Evolutionary conservation across 2,797 vertebrate genomes (phyloP), one percentile per base, ranked within the genome.

Genomic region (Onychomys arenicola): DNA sequence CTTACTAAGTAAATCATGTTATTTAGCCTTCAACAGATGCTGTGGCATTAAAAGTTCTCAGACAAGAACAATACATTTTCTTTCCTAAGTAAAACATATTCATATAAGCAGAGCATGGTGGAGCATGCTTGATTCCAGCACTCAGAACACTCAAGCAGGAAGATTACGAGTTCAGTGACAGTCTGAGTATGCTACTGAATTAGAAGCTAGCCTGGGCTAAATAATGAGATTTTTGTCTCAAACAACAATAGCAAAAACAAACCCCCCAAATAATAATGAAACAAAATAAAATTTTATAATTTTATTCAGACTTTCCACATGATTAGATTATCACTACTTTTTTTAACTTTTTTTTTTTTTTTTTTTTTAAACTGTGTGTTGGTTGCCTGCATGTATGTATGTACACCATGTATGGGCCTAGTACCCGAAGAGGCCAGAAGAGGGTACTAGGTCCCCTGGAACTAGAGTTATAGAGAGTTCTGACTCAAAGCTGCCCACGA

Each of bases 1-100:
- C 55, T 49, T 85, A 71, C 77, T 57, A 92, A 34, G 6, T 95
- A 95, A n/a, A 90, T 32, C 86, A 37, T 67, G 91, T 88, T 88
- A 46, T 90, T 93, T 61, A 93, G n/a, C 81, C 40, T 86, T 92
- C 88, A 76, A 86, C 5, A 93, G 32, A 77, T 37, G 43, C 2
- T 59, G 1, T 63, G 57, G 8, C 46, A 90, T 37, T 81, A 67
- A 14, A 95, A 83, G 37, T 80, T 29, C 75, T 49, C 88, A 76
- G 34, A 86, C 19, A 96, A 88, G 80, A 95, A 89, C 65, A 93
- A 55, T 43, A 92, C 40, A 55, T 14, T 75, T 83, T 29, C 61
- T 73, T 94, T 91, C 40, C 43, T 32, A 89, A 63, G 12, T 63
- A 46, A n/a, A 63, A 75, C 40, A 32, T 40, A 52, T n/a, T 69